These are phyloP conservation scores for Mellivora capensis DNA, from an alignment of 2,113 vertebrate genomes.

Conservation along the genomic window DNA sequence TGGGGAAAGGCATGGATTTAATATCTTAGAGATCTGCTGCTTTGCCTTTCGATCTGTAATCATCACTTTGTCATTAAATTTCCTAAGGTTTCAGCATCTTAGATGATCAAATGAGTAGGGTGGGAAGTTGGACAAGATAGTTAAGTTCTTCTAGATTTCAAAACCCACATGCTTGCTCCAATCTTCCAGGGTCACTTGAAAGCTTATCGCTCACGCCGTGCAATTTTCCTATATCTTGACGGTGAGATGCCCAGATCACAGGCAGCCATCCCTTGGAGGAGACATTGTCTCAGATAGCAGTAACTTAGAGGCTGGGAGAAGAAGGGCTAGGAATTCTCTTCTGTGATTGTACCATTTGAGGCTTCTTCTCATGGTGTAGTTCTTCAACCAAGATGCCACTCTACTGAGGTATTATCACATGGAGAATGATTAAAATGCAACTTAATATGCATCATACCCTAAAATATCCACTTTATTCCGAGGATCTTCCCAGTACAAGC, in stretches of 20 bases:
- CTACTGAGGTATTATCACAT: neutral
- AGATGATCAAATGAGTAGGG: neutral
- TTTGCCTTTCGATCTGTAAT: neutral
- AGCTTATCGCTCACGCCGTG: too few relatives aligned
- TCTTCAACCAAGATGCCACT: neutral
- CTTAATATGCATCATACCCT: neutral
- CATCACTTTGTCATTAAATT: neutral
- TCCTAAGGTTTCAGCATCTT: neutral
- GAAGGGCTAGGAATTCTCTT: neutral
- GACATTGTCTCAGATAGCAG: neutral
- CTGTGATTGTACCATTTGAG: neutral
- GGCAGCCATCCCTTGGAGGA: neutral
- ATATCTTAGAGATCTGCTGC: neutral
- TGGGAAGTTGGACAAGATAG: neutral
- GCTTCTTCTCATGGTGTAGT: neutral
- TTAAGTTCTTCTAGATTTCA: neutral
- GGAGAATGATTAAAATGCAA: neutral
- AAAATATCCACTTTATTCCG: neutral
- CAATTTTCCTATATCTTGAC: neutral
- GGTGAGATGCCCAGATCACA: neutral
- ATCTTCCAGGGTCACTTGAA: neutral
- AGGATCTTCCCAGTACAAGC: neutral
- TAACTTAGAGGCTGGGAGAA: neutral
- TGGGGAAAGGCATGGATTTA: neutral
- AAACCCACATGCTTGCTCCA: neutral